Evolutionary conservation across 1,140 invertebrate genomes (phyloP), one percentile per base, ranked within the genome.

Genomic region (Ladona fulva): DNA sequence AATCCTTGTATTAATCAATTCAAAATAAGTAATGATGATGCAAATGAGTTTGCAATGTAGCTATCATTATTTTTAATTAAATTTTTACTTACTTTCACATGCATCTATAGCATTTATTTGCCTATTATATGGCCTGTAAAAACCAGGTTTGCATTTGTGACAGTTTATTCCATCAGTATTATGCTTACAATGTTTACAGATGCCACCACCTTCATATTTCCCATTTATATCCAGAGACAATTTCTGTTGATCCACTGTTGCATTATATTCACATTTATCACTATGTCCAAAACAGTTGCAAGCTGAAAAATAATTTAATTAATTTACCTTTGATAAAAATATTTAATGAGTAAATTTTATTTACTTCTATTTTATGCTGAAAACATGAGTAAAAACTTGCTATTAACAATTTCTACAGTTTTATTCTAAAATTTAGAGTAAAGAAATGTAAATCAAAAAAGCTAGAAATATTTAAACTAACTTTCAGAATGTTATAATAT

Each of bases 151-250:
- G 84, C 98, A 99, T 80, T 94, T 91, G 82, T 99, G 93, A 85
- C 98, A 99, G 85, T 99, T 99, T 77, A 97, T 96, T 14, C 98
- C 98, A 82, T 95, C 91, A 0, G 98, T 99, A 83, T 98, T 95
- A 84, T 99, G 90, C 80, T 90, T 89, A 82, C 97, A 98, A 81
- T 98, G 95, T 82, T 92, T 87, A 83, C 97, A 98, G 44, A 95
- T 91, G n/a, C 97, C 97, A 77, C 97, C 98, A 25, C 97, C 97
- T 80, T 95, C 93, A 83, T 95, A 96, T 42, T 91, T 90, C 0
- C 95, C 97, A 82, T 97, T 88, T 66, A 98, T 96, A 83, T 99
- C 97, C 74, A 99, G 83, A 12, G 96, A 98, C 14, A 91, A 85
- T 14, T 89, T 86, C 76, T 93, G 87, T 42, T 86, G 86, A 81